A percentile compares a stretch with the other conserved stretches of the same genome.
Conservation (phyloP, 30 jellyfish, hydroid and myxozoan species). For the Aurelia sp. region DNA sequence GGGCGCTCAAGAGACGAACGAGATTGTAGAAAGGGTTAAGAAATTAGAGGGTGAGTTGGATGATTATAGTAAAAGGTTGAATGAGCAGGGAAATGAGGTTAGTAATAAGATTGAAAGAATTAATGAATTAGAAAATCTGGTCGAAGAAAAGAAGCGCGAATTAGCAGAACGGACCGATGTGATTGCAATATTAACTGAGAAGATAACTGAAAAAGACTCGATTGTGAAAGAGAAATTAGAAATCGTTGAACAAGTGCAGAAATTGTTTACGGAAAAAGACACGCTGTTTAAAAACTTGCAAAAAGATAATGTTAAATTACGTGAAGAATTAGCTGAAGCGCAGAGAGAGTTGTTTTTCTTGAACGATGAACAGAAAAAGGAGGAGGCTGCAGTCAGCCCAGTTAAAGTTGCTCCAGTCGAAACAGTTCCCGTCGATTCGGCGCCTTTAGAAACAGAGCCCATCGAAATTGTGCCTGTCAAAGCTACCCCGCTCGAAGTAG, state of each 20-base stretch:
- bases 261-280: constrained; percentile 13
- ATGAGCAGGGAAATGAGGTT: constrained; percentile 1
- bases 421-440: not conserved
- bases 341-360: not conserved
- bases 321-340: constrained; percentile 25
- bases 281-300: constrained; percentile 21
- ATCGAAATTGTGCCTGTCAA: not conserved
- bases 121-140: not conserved
- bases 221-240: not conserved
- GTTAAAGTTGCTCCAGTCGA: not conserved
- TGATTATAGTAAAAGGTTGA: not conserved
- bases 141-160: constrained; percentile 9
- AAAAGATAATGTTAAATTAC: constrained; percentile 44
- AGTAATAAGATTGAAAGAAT: not conserved
- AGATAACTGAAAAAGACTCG: constrained; percentile 14
- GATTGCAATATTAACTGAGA: constrained; percentile 13
- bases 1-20: constrained; percentile 1
- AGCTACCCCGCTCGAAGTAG: not conserved
- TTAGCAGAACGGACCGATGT: constrained; percentile 8
- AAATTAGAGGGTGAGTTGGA: not conserved
- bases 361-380: not conserved
- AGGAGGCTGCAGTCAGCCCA: not conserved
- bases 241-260: constrained; percentile 21
- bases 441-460: not conserved
- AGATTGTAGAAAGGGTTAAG: not conserved